Conservation (phyloP, 2,113 vertebrate species). For the Cyphomyrus discorhynchus region DNA sequence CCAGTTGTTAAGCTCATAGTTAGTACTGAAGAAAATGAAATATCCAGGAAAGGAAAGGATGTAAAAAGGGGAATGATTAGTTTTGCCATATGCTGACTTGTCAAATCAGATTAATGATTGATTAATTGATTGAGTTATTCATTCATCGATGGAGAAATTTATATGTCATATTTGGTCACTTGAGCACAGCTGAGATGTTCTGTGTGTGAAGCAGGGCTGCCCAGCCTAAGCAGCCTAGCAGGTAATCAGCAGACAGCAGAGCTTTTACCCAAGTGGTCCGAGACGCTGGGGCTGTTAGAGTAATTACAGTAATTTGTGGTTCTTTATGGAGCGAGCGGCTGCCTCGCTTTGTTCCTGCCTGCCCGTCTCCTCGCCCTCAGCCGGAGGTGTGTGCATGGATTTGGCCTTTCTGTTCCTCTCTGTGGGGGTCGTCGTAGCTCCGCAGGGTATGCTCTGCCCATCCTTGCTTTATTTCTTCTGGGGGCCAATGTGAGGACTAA, state of each 20-base stretch:
- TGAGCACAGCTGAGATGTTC: neutral
- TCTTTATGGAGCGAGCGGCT: neutral
- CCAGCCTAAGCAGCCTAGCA: neutral
- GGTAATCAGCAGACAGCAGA: neutral
- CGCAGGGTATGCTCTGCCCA: neutral
- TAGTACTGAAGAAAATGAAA: neutral
- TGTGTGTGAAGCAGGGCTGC: neutral
- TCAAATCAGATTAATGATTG: neutral
- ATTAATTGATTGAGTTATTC: neutral
- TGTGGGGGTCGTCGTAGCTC: neutral
- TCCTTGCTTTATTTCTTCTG: neutral
- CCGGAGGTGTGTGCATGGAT: neutral
- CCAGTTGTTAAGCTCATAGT: neutral
- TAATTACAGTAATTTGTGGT: slow-evolving; percentile 17
- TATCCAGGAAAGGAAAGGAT: neutral
- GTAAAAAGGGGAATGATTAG: neutral
- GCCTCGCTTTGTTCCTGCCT: slow-evolving; percentile 1
- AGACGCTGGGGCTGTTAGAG: slow-evolving; percentile 10
- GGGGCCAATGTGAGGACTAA: neutral
- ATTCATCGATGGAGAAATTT: neutral
- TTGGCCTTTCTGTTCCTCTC: neutral
- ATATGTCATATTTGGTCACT: neutral
- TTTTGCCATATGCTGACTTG: neutral
- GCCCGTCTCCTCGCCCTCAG: neutral
- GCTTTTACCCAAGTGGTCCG: neutral